A percentile compares a stretch with the other conserved stretches of the same genome.
phyloP scores from a whole-genome alignment of 2,113 vertebrate genomes.

The Polypterus senegalus region DNA sequence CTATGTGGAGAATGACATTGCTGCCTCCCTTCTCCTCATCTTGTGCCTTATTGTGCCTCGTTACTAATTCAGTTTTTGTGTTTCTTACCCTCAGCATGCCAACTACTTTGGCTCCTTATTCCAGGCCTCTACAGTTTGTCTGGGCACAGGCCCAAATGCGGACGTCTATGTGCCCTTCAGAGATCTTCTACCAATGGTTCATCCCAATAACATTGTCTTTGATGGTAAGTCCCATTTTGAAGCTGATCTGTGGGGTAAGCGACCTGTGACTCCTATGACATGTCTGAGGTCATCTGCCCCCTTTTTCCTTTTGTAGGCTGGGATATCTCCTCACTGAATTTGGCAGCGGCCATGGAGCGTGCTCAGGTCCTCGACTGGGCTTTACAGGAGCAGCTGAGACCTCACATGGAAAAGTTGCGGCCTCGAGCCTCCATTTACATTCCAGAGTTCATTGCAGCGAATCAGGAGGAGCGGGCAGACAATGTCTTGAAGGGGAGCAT shows the following conservation, averaged over 20 bases:
- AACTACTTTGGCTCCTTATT: constrained; percentile 88
- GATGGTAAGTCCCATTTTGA: constrained; percentile 58
- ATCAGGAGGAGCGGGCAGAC: constrained; percentile 73
- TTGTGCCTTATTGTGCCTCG: background rate
- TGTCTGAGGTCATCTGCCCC: background rate
- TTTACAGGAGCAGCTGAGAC: constrained; percentile 78
- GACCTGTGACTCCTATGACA: background rate
- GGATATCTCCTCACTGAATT: constrained; percentile 86
- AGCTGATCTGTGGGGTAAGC: background rate
- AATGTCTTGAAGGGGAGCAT: constrained; percentile 65
- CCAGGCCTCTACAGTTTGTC: constrained; percentile 73
- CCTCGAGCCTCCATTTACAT: constrained; percentile 77
- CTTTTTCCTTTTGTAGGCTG: constrained; percentile 51
- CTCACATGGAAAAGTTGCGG: constrained; percentile 65
- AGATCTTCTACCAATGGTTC: constrained; percentile 80
- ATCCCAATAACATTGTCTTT: constrained; percentile 79
- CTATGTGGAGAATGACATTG: no score
- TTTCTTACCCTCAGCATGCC: constrained; percentile 51
- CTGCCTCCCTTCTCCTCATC: no score
- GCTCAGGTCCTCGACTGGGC: constrained; percentile 79
- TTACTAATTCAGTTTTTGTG: background rate
- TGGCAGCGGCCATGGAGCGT: constrained; percentile 72
- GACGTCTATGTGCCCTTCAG: constrained; percentile 72
- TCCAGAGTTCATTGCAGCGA: constrained; percentile 85
- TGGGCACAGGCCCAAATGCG: constrained; percentile 60